These are phyloP conservation scores for Odocoileus hemionus DNA, from an alignment of 2,113 vertebrate genomes.

Conservation along the genomic window DNA sequence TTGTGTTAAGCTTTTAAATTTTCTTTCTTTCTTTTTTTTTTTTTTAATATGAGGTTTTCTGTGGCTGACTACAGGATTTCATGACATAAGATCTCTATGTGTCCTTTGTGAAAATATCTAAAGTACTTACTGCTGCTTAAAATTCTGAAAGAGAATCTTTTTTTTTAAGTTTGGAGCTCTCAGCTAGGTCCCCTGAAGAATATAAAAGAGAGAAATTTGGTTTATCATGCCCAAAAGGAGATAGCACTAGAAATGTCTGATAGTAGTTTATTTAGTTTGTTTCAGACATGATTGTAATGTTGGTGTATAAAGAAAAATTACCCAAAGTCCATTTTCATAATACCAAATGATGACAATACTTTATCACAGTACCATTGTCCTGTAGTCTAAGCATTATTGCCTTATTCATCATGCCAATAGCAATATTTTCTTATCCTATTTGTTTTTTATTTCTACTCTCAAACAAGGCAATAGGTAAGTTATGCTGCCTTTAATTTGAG, in stretches of 20 bases:
- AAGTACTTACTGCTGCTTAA: neutral
- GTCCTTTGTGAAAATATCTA: neutral
- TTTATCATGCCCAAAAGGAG: neutral
- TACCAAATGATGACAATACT: neutral
- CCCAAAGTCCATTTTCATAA: slow-evolving; percentile 29
- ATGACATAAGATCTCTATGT: neutral
- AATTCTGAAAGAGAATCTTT: neutral
- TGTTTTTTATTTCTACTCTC: neutral
- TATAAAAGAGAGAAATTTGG: neutral
- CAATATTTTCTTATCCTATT: neutral
- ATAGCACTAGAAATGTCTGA: neutral
- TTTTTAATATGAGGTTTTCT: neutral
- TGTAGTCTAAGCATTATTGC: slow-evolving; percentile 13
- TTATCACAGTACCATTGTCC: neutral
- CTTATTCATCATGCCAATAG: slow-evolving; percentile 1
- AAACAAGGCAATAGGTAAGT: neutral
- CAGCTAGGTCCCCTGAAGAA: neutral
- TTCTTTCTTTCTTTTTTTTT: neutral
- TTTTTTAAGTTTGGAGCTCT: neutral
- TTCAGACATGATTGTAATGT: neutral
- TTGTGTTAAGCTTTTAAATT: neutral
- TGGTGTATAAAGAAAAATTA: neutral
- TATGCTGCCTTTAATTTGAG: neutral
- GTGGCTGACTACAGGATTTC: neutral
- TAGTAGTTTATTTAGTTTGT: slow-evolving; percentile 4